A percentile compares a stretch with the other conserved stretches of the same genome.
Evolutionary conservation across 2,888 invertebrate genomes (phyloP).

Genomic region (Trichopria drosophilae): DNA sequence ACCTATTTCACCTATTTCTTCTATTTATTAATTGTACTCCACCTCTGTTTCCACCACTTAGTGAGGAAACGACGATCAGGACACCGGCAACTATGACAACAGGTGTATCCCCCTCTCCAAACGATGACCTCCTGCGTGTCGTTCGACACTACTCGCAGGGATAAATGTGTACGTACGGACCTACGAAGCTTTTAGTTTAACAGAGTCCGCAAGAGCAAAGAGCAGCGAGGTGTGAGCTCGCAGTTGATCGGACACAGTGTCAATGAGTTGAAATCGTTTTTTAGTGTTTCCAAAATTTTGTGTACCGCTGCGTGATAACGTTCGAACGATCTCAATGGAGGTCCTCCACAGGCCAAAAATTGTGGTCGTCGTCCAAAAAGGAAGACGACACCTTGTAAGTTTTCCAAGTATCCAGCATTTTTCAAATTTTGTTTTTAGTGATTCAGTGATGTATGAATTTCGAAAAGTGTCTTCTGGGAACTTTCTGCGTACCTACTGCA

Average conservation of each 20-base stretch:
- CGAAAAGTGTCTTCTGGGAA: no score
- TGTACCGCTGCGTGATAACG: no score
- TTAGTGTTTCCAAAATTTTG: conserved; percentile 13
- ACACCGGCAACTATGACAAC: conserved; percentile 38
- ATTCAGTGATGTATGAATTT: no score
- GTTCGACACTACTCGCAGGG: conserved; percentile 53
- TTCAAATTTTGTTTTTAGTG: no score
- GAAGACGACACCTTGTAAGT: conserved; percentile 46
- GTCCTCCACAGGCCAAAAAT: conserved; percentile 42
- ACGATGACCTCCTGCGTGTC: conserved; percentile 56
- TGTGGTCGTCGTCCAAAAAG: conserved; percentile 38
- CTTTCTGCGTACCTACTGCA: no score
- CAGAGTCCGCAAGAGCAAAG: conserved; percentile 35
- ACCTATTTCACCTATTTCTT: no score
- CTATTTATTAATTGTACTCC: no score
- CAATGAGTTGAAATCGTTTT: conserved; percentile 22
- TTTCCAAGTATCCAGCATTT: not conserved
- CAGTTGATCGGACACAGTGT: conserved; percentile 23
- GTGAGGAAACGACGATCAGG: no score
- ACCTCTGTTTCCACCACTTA: no score
- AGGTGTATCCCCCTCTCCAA: conserved; percentile 45
- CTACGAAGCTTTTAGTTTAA: conserved; percentile 52
- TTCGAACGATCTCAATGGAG: conserved; percentile 41
- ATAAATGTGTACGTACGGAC: conserved; percentile 56
- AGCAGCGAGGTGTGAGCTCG: conserved; percentile 35